Percentiles rank a stretch among this genome's conserved stretches.
Evolutionary conservation across 2,113 vertebrate species (phyloP).

Genomic region (Tupaia tana): DNA sequence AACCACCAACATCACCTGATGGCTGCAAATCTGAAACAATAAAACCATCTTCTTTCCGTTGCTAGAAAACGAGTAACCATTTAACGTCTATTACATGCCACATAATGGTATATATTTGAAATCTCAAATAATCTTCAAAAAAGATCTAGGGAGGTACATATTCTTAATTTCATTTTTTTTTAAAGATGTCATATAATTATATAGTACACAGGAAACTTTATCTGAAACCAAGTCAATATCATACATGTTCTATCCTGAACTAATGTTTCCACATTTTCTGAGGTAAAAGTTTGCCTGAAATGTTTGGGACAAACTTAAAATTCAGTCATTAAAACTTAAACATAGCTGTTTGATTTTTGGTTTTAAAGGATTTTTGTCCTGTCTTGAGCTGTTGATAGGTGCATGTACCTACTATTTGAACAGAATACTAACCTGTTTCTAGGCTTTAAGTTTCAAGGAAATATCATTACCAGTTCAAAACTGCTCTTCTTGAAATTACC

Average conservation of each 20-base stretch:
- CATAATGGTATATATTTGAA: neutral
- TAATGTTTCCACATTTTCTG: too few species aligned
- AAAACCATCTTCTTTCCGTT: neutral
- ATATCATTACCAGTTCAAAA: too few species aligned
- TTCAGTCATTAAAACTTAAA: neutral
- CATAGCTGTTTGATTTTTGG: neutral
- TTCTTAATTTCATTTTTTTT: neutral
- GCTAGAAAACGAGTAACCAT: neutral
- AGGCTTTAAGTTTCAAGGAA: too few species aligned
- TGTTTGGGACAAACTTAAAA: neutral
- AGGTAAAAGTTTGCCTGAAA: neutral
- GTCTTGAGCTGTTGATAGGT: too few species aligned
- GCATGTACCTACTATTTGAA: too few species aligned
- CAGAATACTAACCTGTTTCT: too few species aligned
- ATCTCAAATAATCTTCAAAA: neutral
- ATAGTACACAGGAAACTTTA: neutral
- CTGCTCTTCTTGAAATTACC: too few species aligned
- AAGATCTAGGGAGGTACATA: neutral
- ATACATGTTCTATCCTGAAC: neutral
- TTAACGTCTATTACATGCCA: neutral
- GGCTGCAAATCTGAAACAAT: neutral
- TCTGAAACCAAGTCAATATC: neutral
- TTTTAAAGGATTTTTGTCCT: too few species aligned
- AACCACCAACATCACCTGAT: too few species aligned
- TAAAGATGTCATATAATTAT: fast-evolving